A percentile compares a stretch with the other conserved stretches of the same genome.
Evolutionary conservation across 1,140 invertebrate species (phyloP).

Genomic region (Macrobrachium nipponense): DNA sequence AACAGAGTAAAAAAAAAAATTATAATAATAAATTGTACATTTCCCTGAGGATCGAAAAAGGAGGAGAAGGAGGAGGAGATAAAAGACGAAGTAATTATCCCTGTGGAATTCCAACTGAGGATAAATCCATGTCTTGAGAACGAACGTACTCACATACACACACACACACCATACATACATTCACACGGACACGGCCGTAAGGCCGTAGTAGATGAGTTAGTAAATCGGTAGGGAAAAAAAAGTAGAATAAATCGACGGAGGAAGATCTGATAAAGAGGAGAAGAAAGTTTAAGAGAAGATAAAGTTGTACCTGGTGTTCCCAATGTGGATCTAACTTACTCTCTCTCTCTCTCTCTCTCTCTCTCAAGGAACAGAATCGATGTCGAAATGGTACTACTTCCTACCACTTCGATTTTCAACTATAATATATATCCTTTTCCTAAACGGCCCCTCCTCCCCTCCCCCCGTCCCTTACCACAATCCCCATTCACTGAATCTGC

Average conservation of each 20-base stretch:
- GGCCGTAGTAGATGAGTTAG: background rate
- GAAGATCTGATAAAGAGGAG: constrained; percentile 6
- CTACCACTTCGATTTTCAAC: no score
- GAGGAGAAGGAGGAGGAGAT: no score
- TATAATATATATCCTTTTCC: no score
- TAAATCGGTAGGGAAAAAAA: background rate
- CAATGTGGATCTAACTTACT: constrained; percentile 23
- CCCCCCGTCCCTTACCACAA: background rate
- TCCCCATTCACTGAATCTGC: no score
- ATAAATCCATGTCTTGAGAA: background rate
- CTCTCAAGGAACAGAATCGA: background rate
- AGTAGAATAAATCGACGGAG: background rate
- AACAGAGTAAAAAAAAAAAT: no score
- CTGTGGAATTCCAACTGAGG: no score
- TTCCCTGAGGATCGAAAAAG: no score
- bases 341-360: background rate
- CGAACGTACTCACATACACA: constrained; percentile 7
- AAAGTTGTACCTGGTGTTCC: constrained; percentile 31
- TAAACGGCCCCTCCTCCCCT: no score
- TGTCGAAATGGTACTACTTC: no score
- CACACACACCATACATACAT: background rate
- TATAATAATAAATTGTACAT: no score
- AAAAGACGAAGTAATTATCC: no score
- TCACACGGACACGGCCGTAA: background rate
- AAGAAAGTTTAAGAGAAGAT: constrained; percentile 22